Evolutionary conservation across 2,888 invertebrate genomes (phyloP).

Genomic region (Acanthoscelides obtectus): DNA sequence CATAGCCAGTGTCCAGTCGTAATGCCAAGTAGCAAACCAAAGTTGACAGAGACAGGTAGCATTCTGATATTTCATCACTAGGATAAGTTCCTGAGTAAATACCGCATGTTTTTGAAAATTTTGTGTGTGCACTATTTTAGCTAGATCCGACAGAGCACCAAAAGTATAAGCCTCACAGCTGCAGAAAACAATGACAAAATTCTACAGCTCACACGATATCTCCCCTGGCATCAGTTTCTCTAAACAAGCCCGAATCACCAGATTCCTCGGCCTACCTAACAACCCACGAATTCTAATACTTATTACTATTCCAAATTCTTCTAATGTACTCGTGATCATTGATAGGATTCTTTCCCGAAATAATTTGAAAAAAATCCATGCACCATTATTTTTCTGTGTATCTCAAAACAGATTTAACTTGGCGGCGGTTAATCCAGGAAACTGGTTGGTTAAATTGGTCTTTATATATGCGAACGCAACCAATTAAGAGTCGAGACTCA

Average conservation of each 20-base stretch:
- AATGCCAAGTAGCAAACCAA: too few species aligned
- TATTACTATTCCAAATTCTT: background rate
- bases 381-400: background rate
- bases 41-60: too few species aligned
- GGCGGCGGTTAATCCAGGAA: constrained; percentile 2
- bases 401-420: background rate
- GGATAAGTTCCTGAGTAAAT: too few species aligned
- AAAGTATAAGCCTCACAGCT: too few species aligned
- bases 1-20: too few species aligned
- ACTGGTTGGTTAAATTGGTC: constrained; percentile 11
- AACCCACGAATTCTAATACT: background rate
- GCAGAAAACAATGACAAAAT: too few species aligned
- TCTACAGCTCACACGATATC: background rate
- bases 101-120: too few species aligned
- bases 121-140: too few species aligned
- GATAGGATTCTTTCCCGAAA: background rate
- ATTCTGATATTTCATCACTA: too few species aligned
- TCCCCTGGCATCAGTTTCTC: background rate
- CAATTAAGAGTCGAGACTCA: constrained; percentile 6
- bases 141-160: too few species aligned
- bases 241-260: background rate
- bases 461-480: constrained; percentile 4
- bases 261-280: background rate
- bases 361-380: background rate
- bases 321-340: background rate